Conservation (phyloP, 2,888 invertebrate genomes). For the Suillia variegata region DNA sequence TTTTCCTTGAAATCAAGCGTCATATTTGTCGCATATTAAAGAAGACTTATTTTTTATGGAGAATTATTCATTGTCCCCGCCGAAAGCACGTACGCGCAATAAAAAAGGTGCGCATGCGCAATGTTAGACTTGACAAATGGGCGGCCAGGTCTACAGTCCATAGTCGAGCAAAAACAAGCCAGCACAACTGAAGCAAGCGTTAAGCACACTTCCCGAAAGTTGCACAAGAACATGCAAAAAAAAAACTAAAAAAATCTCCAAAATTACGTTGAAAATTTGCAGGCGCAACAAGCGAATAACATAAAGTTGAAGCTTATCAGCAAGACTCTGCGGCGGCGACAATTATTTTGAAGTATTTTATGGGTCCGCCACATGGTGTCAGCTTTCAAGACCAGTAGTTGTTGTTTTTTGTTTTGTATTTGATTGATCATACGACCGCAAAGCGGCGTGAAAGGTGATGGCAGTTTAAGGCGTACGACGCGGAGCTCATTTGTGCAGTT, state of each 20-base stretch:
- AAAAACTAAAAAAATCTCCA: neutral
- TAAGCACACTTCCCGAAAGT: neutral
- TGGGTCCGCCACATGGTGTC: slow-evolving; percentile 23
- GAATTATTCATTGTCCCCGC: slow-evolving; percentile 43
- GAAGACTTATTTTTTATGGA: slow-evolving; percentile 46
- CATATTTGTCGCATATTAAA: slow-evolving; percentile 17
- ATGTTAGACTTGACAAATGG: slow-evolving; percentile 31
- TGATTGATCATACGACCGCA: too few species aligned
- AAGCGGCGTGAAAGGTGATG: too few species aligned
- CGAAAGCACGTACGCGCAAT: slow-evolving; percentile 48
- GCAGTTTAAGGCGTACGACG: too few species aligned
- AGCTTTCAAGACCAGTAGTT: slow-evolving; percentile 48
- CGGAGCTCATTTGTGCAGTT: too few species aligned
- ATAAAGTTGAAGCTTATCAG: slow-evolving; percentile 19
- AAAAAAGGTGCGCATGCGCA: slow-evolving; percentile 55
- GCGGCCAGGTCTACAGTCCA: slow-evolving; percentile 21
- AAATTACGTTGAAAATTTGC: neutral
- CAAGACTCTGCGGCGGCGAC: slow-evolving; percentile 25
- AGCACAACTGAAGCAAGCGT: neutral
- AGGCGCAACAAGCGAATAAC: neutral
- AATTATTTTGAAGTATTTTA: slow-evolving; percentile 20
- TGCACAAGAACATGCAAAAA: slow-evolving; percentile 1
- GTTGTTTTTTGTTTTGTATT: slow-evolving; percentile 23
- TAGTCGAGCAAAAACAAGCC: neutral
- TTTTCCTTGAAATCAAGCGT: slow-evolving; percentile 17